A percentile compares a stretch with the other conserved stretches of the same genome.
Evolutionary conservation across 2,113 vertebrate genomes (phyloP).

Genomic region (Neofelis nebulosa): DNA sequence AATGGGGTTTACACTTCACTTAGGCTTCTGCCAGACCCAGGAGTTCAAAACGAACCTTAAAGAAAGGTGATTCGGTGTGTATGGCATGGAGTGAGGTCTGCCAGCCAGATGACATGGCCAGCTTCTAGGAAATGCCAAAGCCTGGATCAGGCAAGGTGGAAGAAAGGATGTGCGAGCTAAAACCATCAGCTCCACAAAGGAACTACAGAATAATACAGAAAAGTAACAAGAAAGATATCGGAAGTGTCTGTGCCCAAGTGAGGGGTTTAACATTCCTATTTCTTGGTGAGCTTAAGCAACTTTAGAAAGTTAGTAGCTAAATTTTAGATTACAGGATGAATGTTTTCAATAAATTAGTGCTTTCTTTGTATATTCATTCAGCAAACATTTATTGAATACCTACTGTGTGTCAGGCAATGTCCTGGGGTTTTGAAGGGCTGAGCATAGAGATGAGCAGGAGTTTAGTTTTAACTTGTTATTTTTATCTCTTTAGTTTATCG

Average conservation of each 20-base stretch:
- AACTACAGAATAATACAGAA: not conserved
- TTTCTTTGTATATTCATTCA: not conserved
- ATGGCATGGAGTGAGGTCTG: not conserved
- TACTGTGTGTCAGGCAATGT: not conserved
- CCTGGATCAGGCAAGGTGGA: not conserved
- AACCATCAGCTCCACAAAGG: not conserved
- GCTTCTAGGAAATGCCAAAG: not conserved
- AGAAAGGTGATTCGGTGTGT: not conserved
- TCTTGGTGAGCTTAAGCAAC: not conserved
- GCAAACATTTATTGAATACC: not conserved
- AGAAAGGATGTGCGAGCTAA: not conserved
- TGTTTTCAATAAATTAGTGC: not conserved
- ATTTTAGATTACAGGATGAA: not conserved
- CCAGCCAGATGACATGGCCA: not conserved
- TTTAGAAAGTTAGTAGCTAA: not conserved
- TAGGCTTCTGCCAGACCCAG: not conserved
- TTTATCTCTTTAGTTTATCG: not conserved
- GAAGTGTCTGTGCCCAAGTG: not conserved
- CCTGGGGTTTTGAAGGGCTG: not conserved
- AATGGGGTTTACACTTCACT: not conserved
- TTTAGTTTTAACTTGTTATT: not conserved
- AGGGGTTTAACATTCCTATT: not conserved
- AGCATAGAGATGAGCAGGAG: not conserved
- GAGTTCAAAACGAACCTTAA: not conserved
- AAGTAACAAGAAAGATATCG: not conserved